A percentile compares a stretch with the other conserved stretches of the same genome.
Conservation (phyloP, 2,888 invertebrate species). For the Sinodicranocentrus sp. region DNA sequence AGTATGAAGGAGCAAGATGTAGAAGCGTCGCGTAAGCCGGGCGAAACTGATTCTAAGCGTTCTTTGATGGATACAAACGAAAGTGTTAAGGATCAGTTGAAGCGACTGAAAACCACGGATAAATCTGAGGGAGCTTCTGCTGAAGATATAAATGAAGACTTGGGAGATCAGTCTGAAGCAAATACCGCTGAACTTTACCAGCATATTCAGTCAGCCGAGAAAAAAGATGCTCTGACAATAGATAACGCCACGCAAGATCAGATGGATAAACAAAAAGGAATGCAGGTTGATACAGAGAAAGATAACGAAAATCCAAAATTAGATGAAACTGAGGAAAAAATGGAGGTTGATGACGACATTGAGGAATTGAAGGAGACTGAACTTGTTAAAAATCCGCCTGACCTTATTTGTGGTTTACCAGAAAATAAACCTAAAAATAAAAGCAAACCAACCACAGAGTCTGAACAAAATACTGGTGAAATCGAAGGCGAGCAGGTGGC, state of each 20-base stretch:
- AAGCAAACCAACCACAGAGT: conserved; percentile 77
- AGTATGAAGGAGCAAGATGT: conserved; percentile 46
- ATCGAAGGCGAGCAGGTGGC: conserved; percentile 87
- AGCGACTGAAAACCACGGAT: conserved; percentile 82
- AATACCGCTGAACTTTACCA: conserved; percentile 84
- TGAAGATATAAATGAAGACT: conserved; percentile 80
- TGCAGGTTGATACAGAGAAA: conserved; percentile 79
- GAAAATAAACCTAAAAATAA: conserved; percentile 77
- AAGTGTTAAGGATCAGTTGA: conserved; percentile 77
- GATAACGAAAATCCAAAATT: conserved; percentile 78
- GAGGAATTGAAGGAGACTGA: conserved; percentile 71
- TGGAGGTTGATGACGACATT: conserved; percentile 78
- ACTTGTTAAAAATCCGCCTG: conserved; percentile 77
- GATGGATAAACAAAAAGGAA: conserved; percentile 82
- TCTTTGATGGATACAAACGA: conserved; percentile 69
- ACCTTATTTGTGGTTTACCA: conserved; percentile 69
- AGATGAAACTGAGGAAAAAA: conserved; percentile 79
- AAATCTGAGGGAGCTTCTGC: conserved; percentile 79
- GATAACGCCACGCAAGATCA: conserved; percentile 85
- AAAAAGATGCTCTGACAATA: conserved; percentile 83
- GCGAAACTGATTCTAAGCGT: conserved; percentile 75
- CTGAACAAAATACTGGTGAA: conserved; percentile 78
- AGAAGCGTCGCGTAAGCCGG: conserved; percentile 71
- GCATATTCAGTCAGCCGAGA: conserved; percentile 89
- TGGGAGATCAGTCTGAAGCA: conserved; percentile 77